Evolutionary conservation across 1,140 invertebrate species (phyloP), one percentile per base, ranked within the genome.

Genomic region (Ostrea denselamellosa): DNA sequence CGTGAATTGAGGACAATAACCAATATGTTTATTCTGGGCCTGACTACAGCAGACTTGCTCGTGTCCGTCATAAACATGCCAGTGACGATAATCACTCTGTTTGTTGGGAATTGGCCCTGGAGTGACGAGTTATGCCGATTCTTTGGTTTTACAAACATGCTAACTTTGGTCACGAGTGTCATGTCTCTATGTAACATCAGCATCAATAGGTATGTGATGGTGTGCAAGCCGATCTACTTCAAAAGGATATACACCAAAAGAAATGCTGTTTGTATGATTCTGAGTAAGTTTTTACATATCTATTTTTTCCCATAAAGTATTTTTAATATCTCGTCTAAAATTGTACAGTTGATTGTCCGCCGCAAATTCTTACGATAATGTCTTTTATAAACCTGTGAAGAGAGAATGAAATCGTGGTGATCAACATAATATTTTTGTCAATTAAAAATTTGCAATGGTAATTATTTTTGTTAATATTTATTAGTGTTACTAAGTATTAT

Each of bases 11-110:
- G 85, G 22, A 91, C 84, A 5, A 83, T 77, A 12, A 90, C 90
- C 5, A 91, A 90, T 53, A 51, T n/a, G 14, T 89, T 90, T 44
- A 90, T 91, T 25, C 84, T 91, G 0, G 81, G 90, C 14, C 68
- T 91, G 2, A 87, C 87, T 0, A 85, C 83, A 17, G 89, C 91
- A 3, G 91, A 91, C 58, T 53, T 90, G 0, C 25, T 91, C 1
- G 91, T 91, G 19, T 81, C 91, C 0, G 86, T 86, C 0, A 71
- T 85, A 1, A 91, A 91, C 68, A 88, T 91, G 83, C 91, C 91
- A 14, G n/a, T 91, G 4, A 91, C 90, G 0, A 65, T 91, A 1
- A 22, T 85, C 4, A 87, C 86, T 8, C 58, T 91, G 5, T 85
- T 89, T 28, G n/a, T 17, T 7, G 86, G 86, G 0, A 51, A 34